Evolutionary conservation across 2,113 vertebrate species (phyloP).

Genomic region (Natator depressus): DNA sequence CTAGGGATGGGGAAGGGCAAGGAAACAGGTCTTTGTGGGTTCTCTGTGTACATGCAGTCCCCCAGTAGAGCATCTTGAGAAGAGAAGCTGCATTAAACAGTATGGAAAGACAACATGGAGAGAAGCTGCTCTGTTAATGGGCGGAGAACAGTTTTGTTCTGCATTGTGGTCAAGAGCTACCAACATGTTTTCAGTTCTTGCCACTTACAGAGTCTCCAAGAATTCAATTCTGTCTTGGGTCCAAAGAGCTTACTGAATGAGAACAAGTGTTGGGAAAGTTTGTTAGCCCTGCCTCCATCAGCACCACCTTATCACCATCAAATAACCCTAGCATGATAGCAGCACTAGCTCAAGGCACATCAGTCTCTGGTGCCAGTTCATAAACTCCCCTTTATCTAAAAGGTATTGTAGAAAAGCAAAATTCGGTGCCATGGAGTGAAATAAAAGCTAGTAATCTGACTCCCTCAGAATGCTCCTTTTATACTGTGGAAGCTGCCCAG

Average conservation of each 20-base stretch:
- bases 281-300: not conserved
- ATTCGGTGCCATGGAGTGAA: not conserved
- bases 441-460: not conserved
- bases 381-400: not conserved
- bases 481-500: not conserved
- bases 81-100: not conserved
- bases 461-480: not conserved
- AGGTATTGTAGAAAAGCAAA: rapidly evolving
- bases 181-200: not conserved
- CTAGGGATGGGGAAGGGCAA: rapidly evolving
- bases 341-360: not conserved
- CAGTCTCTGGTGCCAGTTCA: not conserved
- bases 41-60: not conserved
- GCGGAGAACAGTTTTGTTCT: rapidly evolving
- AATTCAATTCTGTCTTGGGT: not conserved
- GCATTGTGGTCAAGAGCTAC: not conserved
- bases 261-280: not conserved
- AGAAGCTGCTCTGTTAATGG: not conserved
- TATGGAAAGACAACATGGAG: not conserved
- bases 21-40: not conserved
- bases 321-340: not conserved
- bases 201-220: not conserved
- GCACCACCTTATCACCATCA: not conserved
- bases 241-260: not conserved
- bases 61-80: not conserved